Evolutionary conservation across 2,888 invertebrate genomes (phyloP).

Genomic region (Drosophila rellima): DNA sequence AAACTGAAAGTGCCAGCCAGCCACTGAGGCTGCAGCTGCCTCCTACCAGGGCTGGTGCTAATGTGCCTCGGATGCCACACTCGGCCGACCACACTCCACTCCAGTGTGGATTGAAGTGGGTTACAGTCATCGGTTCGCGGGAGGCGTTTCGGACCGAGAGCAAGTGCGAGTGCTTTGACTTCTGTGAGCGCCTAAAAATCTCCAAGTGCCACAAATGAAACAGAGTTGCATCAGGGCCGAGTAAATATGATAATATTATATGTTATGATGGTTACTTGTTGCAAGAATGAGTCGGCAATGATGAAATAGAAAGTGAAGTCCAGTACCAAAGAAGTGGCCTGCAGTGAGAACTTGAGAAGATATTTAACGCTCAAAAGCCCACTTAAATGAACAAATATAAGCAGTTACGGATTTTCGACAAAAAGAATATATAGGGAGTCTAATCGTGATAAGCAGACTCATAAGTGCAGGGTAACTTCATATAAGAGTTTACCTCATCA

Average conservation of each 20-base stretch:
- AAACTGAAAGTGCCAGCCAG: conserved; percentile 60
- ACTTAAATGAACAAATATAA: too few relatives aligned
- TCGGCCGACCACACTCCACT: conserved; percentile 52
- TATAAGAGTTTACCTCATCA: background rate
- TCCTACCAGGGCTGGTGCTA: conserved; percentile 59
- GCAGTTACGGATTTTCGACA: too few relatives aligned
- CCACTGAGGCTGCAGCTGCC: conserved; percentile 41
- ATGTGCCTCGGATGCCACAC: conserved; percentile 50
- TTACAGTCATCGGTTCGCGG: conserved; percentile 41
- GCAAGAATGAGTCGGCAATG: background rate
- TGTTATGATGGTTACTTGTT: conserved; percentile 18
- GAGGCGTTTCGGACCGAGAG: conserved; percentile 20
- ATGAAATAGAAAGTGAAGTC: conserved; percentile 20
- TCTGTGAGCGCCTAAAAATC: conserved; percentile 29
- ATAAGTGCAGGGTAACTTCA: too few relatives aligned
- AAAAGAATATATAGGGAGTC: too few relatives aligned
- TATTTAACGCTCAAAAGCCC: too few relatives aligned
- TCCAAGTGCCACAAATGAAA: conserved; percentile 16
- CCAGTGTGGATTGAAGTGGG: conserved; percentile 78
- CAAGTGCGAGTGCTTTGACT: conserved; percentile 48
- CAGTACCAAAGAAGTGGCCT: background rate
- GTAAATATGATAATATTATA: conserved; percentile 43
- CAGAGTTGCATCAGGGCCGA: conserved; percentile 28
- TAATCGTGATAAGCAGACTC: too few relatives aligned
- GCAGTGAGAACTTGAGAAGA: too few relatives aligned